Percentiles rank a stretch among this genome's conserved stretches.
These are phyloP conservation scores for Carassius auratus DNA, from an alignment of 2,113 vertebrate species.

Conservation along the genomic window DNA sequence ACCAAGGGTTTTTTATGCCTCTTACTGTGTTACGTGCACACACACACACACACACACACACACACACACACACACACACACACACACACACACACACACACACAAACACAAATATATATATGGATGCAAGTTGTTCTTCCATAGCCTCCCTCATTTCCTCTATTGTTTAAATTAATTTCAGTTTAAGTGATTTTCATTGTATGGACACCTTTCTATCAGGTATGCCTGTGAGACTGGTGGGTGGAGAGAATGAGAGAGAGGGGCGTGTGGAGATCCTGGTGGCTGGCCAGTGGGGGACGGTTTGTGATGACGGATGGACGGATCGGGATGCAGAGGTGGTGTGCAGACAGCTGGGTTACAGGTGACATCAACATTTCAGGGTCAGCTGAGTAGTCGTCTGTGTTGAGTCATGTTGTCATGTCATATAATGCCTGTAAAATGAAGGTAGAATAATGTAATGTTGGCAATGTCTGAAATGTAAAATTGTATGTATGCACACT, in stretches of 20 bases:
- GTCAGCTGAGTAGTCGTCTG: background rate
- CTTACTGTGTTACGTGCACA: constrained; percentile 25
- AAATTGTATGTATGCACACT: too few relatives aligned
- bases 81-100: too few relatives aligned
- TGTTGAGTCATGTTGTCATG: background rate
- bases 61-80: too few relatives aligned
- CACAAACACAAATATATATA: too few relatives aligned
- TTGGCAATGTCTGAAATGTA: background rate
- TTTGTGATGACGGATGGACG: constrained; percentile 97
- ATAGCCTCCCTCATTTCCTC: background rate
- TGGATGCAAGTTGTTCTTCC: background rate
- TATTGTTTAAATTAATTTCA: background rate
- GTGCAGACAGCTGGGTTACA: constrained; percentile 92
- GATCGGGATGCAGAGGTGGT: constrained; percentile 91
- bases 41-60: too few relatives aligned
- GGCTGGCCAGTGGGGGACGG: constrained; percentile 91
- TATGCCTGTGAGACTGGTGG: constrained; percentile 87
- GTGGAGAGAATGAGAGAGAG: constrained; percentile 91
- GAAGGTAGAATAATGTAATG: background rate
- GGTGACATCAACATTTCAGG: constrained; percentile 67
- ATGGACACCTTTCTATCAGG: constrained; percentile 68
- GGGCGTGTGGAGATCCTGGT: constrained; percentile 94
- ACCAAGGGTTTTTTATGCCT: constrained; percentile 37
- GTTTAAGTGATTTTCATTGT: background rate
- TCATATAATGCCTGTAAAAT: constrained; percentile 11